These are phyloP conservation scores for Brachionus calyciflorus DNA, from an alignment of 1,140 invertebrate species.

Conservation along the genomic window DNA sequence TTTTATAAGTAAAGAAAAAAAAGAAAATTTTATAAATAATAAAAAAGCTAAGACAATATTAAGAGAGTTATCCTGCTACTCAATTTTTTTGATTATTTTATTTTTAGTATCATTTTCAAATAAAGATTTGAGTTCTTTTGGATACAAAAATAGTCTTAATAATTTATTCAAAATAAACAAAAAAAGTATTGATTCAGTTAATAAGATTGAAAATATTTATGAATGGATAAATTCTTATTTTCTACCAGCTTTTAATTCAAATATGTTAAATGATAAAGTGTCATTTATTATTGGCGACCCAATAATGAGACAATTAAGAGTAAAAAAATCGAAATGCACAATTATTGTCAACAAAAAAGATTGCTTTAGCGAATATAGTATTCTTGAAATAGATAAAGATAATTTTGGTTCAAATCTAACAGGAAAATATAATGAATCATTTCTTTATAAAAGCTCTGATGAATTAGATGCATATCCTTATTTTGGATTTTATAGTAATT, in stretches of 20 bases:
- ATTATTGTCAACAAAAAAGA: not conserved
- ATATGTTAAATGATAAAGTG: conserved; percentile 61
- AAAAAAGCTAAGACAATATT: conserved; percentile 23
- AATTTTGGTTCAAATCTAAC: not conserved
- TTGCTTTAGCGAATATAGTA: conserved; percentile 8
- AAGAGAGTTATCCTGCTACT: not conserved
- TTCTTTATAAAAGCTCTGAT: conserved; percentile 43
- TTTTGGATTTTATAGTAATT: conserved; percentile 60
- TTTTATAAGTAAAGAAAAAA: not conserved
- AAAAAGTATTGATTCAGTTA: not conserved
- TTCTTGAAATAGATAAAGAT: conserved; percentile 18
- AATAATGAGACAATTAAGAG: conserved; percentile 58
- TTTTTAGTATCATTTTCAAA: conserved; percentile 11
- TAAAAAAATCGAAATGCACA: not conserved
- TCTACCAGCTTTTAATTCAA: not conserved
- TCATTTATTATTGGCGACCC: conserved; percentile 65
- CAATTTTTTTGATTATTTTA: conserved; percentile 12
- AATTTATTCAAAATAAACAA: not conserved
- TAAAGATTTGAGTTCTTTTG: conserved; percentile 10
- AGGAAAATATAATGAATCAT: not conserved
- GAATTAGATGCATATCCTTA: conserved; percentile 60
- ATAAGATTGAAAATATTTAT: not conserved
- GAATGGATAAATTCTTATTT: not conserved
- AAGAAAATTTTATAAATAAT: not conserved
- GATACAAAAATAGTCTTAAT: not conserved